Percentiles rank a stretch among this genome's conserved stretches.
These are phyloP conservation scores for Aurelia aurita complex sp. Pacific DNA, from an alignment of 30 jellyfish, hydroid and myxozoan genomes.

Conservation along the genomic window DNA sequence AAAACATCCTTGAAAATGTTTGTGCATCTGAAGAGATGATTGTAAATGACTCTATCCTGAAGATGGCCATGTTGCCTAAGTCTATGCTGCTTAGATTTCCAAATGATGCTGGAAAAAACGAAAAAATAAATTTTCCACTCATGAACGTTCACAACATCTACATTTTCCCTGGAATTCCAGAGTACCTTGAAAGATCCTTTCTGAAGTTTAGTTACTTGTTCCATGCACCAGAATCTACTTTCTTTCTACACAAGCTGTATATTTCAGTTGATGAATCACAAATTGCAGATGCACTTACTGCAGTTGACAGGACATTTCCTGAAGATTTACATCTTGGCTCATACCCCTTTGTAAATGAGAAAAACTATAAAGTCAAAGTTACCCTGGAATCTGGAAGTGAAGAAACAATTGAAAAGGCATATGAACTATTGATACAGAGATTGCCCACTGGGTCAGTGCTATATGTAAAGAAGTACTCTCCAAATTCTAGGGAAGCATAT, in stretches of 20 bases:
- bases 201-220: slow-evolving; percentile 45
- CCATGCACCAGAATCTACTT: slow-evolving; percentile 43
- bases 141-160: slow-evolving; percentile 61
- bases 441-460: slow-evolving; percentile 66
- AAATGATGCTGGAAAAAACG: slow-evolving; percentile 21
- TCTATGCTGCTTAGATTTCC: slow-evolving; percentile 65
- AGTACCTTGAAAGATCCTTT: slow-evolving; percentile 72
- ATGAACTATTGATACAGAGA: slow-evolving; percentile 45
- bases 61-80: slow-evolving; percentile 80
- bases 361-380: slow-evolving; percentile 73
- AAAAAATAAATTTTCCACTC: slow-evolving; percentile 57
- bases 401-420: slow-evolving; percentile 58
- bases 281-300: slow-evolving; percentile 63
- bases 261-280: slow-evolving; percentile 72
- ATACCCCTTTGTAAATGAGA: slow-evolving; percentile 71
- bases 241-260: slow-evolving; percentile 70
- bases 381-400: slow-evolving; percentile 79
- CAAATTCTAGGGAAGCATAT: slow-evolving; percentile 76
- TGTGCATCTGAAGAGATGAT: slow-evolving; percentile 10
- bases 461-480: slow-evolving; percentile 73
- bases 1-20: slow-evolving; percentile 25
- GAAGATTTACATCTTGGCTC: slow-evolving; percentile 81
- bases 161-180: slow-evolving; percentile 95
- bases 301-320: slow-evolving; percentile 40
- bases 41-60: slow-evolving; percentile 36